These are phyloP conservation scores for Zhuqinia jingwanae DNA, from an alignment of 2,888 invertebrate genomes.

Conservation along the genomic window DNA sequence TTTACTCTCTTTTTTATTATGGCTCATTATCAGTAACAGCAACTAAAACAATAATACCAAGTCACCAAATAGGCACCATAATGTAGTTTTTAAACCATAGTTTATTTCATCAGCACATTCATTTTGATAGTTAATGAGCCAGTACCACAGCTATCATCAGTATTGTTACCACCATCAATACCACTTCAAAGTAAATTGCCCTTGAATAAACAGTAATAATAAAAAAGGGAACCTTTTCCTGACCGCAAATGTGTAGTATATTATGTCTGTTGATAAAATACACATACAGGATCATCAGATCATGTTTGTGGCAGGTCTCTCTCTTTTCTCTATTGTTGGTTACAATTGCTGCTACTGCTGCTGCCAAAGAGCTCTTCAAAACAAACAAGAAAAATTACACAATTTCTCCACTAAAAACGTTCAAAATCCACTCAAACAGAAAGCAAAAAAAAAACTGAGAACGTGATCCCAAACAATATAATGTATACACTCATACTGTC, in stretches of 20 bases:
- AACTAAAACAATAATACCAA: not conserved
- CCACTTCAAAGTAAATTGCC: constrained; percentile 44
- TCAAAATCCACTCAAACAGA: constrained; percentile 51
- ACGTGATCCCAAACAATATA: constrained; percentile 62
- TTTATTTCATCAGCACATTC: constrained; percentile 41
- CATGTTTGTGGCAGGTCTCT: constrained; percentile 28
- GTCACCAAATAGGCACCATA: too few species aligned
- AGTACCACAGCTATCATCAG: constrained; percentile 1
- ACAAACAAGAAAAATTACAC: constrained; percentile 52
- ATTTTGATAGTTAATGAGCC: constrained; percentile 50
- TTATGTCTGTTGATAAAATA: too few species aligned
- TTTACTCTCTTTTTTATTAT: too few species aligned
- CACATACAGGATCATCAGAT: not conserved
- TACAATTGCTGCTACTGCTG: too few species aligned
- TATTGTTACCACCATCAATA: constrained; percentile 18
- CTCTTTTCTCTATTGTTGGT: too few species aligned
- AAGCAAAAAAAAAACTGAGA: constrained; percentile 34
- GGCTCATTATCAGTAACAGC: not conserved
- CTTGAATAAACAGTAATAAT: constrained; percentile 44
- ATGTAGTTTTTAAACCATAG: too few species aligned
- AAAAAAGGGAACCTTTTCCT: constrained; percentile 40
- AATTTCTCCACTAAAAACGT: constrained; percentile 50
- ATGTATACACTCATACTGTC: too few species aligned
- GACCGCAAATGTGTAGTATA: constrained; percentile 26
- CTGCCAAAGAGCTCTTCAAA: constrained; percentile 33